Evolutionary conservation across 2,797 vertebrate species (phyloP), one percentile per base, ranked within the genome.

Genomic region (Phoxinus dragarum): DNA sequence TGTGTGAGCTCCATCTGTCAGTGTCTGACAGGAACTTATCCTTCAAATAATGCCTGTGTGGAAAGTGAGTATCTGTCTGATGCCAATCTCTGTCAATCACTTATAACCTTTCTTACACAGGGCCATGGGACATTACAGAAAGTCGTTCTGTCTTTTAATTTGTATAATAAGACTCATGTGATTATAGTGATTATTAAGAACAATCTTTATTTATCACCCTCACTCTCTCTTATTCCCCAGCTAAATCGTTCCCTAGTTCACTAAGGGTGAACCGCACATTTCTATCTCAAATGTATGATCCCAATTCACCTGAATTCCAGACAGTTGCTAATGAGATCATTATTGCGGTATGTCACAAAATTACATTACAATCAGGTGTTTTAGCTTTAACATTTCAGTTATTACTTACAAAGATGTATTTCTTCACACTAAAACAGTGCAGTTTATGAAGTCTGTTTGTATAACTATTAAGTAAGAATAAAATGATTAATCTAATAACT

Each of bases 1-100:
- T 96, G 95, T 89, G 75, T 94, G 3, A 87, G 90, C 6, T 80
- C 88, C 1, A 88, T 76, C 2, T 96, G 95, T 76, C 92, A 93
- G 90, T 96, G 95, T 90, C n/a, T 94, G 75, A 27, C 94, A 27
- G 95, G 95, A 19, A 91, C 19, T 54, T 91, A 82, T 87, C 49
- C 94, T 61, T 38, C 49, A 8, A 82, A 82, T 34, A 64, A 82
- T 47, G 17, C 3, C 27, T 82, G 81, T 74, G 40, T 74, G 38
- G 52, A 96, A 17, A 94, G 95, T 96, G 90, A 91, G 88, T 12
- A 67, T 44, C 6, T 14, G 14, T 47, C 5, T 14, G 17, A 69
- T 12, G 9, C 6, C 19, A 78, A n/a, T 6, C 3, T 76, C 38
- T 27, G 47, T 11, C 44, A 40, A 8, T 84, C 34, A 73, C 16